phyloP scores from a whole-genome alignment of 2,797 vertebrate species.

The Schizothorax lantsangensis region DNA sequence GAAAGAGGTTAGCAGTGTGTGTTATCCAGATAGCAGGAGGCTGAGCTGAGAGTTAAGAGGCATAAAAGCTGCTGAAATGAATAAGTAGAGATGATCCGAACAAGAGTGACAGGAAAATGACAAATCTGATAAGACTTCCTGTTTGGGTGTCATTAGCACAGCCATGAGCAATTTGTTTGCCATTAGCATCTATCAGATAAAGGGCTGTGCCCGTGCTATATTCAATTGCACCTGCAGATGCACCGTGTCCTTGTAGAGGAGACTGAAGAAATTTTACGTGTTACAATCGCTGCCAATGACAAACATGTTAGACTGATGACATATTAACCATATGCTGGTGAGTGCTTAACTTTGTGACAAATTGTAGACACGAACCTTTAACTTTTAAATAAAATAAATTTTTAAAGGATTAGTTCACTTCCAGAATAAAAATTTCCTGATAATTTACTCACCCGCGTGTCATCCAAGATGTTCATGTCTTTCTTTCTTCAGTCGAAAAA shows the following conservation, averaged over 20 bases:
- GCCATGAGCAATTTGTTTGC: slow-evolving; percentile 2
- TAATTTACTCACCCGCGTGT: too few relatives aligned
- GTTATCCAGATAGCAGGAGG: slow-evolving; percentile 48
- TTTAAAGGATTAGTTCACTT: too few relatives aligned
- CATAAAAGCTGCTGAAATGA: slow-evolving; percentile 68
- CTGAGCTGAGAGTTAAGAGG: slow-evolving; percentile 60
- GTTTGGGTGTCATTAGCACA: slow-evolving; percentile 54
- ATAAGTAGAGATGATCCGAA: slow-evolving; percentile 63
- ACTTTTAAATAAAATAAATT: too few relatives aligned
- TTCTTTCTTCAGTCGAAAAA: too few relatives aligned
- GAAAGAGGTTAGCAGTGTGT: slow-evolving; percentile 49
- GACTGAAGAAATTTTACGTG: too few relatives aligned
- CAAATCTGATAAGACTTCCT: slow-evolving; percentile 70
- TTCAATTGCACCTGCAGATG: not conserved
- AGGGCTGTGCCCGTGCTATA: not conserved
- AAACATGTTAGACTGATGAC: not conserved
- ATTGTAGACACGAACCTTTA: not conserved
- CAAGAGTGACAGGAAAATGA: slow-evolving; percentile 61
- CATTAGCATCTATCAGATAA: slow-evolving; percentile 7
- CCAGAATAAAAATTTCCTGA: too few relatives aligned
- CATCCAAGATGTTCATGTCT: too few relatives aligned
- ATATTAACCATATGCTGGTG: not conserved
- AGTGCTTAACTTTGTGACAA: not conserved
- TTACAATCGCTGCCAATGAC: too few relatives aligned
- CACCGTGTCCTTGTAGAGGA: not conserved